These are phyloP conservation scores for Neomicropteryx cornuta DNA, from an alignment of 1,140 invertebrate genomes.

Conservation along the genomic window DNA sequence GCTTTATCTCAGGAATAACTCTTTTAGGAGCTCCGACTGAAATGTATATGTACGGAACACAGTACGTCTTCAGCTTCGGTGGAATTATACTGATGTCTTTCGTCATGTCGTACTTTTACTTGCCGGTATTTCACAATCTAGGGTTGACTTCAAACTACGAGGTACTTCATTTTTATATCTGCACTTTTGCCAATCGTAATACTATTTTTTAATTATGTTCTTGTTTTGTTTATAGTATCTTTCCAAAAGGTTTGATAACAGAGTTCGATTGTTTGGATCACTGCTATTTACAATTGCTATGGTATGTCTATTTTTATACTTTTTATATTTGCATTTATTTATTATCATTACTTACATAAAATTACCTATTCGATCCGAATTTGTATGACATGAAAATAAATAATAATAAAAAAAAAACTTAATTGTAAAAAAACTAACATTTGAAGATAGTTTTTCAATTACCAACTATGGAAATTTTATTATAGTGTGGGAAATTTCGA, in stretches of 20 bases:
- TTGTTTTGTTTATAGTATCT: slow-evolving; percentile 55
- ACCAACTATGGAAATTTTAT: too few species aligned
- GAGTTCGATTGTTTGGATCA: slow-evolving; percentile 60
- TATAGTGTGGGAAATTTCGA: too few species aligned
- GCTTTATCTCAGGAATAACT: slow-evolving; percentile 82
- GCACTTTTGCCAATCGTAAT: slow-evolving; percentile 11
- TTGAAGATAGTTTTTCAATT: too few species aligned
- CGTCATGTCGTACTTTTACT: slow-evolving; percentile 58
- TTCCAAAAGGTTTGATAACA: slow-evolving; percentile 63
- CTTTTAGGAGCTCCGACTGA: slow-evolving; percentile 73
- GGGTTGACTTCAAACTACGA: slow-evolving; percentile 76
- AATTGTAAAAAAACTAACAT: too few species aligned
- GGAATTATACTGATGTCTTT: slow-evolving; percentile 54
- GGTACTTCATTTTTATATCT: slow-evolving; percentile 33
- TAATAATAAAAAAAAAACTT: neutral
- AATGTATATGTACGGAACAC: slow-evolving; percentile 70
- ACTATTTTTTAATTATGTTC: slow-evolving; percentile 6
- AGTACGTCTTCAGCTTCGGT: slow-evolving; percentile 56
- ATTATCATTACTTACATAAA: too few species aligned
- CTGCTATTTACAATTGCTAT: slow-evolving; percentile 56
- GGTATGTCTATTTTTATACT: slow-evolving; percentile 39
- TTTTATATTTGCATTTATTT: too few species aligned
- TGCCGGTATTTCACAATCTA: slow-evolving; percentile 76
- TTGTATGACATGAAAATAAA: too few species aligned
- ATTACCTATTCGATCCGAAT: too few species aligned